Conservation (phyloP, 1,140 invertebrate species). For the Eciton burchellii region DNA sequence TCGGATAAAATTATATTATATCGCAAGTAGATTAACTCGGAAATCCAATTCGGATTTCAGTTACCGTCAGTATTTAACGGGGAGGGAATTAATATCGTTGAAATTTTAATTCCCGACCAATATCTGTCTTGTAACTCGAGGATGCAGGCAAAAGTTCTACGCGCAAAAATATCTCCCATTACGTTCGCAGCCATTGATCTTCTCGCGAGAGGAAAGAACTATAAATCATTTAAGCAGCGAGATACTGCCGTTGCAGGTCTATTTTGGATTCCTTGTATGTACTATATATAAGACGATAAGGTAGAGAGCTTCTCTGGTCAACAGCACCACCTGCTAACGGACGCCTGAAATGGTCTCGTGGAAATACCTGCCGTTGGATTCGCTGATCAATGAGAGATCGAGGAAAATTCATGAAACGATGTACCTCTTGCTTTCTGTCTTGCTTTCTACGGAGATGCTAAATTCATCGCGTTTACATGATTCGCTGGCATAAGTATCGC, state of each 20-base stretch:
- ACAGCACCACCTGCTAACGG: conserved; percentile 70
- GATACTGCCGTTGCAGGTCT: neutral
- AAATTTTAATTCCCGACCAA: neutral
- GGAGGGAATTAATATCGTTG: neutral
- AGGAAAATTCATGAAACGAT: conserved; percentile 6
- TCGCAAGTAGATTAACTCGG: too few species aligned
- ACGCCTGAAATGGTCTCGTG: conserved; percentile 14
- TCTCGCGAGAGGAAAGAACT: neutral
- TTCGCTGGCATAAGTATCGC: neutral
- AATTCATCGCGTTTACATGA: conserved; percentile 5
- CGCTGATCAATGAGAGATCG: conserved; percentile 33
- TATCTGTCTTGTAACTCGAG: neutral
- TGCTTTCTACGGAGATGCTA: neutral
- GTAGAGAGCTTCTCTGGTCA: conserved; percentile 56
- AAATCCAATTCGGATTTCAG: neutral
- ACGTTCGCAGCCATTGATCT: neutral
- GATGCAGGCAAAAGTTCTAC: neutral
- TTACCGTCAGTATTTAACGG: neutral
- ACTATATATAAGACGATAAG: conserved; percentile 64
- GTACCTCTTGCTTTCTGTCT: neutral
- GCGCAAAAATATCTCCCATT: neutral
- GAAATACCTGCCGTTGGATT: conserved; percentile 21
- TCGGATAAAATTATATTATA: neutral
- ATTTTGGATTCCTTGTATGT: neutral
- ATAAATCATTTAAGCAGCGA: conserved; percentile 1